Percentiles rank a stretch among this genome's conserved stretches.
Conservation (phyloP, 2,888 invertebrate genomes). For the Pycnomerus fuliginosus region DNA sequence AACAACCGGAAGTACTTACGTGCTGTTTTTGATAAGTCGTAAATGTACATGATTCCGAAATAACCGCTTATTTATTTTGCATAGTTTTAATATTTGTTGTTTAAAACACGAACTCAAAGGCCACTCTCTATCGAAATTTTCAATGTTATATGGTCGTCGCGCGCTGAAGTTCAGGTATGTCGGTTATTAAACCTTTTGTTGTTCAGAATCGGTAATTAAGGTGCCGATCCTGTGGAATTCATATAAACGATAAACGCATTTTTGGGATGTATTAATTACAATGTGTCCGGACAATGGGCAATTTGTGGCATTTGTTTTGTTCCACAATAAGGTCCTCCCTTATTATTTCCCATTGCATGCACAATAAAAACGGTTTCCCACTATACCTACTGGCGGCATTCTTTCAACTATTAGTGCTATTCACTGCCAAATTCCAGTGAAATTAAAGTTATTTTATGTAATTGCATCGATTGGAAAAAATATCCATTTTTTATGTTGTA, state of each 20-base stretch:
- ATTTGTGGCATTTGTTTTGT: constrained; percentile 35
- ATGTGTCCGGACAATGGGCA: constrained; percentile 33
- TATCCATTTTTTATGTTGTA: too few species aligned
- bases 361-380: too few species aligned
- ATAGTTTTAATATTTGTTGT: constrained; percentile 27
- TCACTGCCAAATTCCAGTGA: too few species aligned
- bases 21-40: constrained; percentile 33
- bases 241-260: constrained; percentile 34
- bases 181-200: constrained; percentile 46
- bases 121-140: constrained; percentile 11
- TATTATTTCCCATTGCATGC: too few species aligned
- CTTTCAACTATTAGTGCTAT: too few species aligned
- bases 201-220: constrained; percentile 44
- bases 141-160: constrained; percentile 10
- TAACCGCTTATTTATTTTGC: constrained; percentile 29
- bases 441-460: too few species aligned
- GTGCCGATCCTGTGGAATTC: constrained; percentile 39
- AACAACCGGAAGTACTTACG: constrained; percentile 33
- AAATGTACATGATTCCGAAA: constrained; percentile 24
- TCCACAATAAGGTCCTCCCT: background rate
- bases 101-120: constrained; percentile 27
- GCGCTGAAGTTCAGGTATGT: constrained; percentile 40
- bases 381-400: too few species aligned
- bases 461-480: too few species aligned
- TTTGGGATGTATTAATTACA: constrained; percentile 43